A percentile compares a stretch with the other conserved stretches of the same genome.
Evolutionary conservation across 2,113 vertebrate species (phyloP).

Genomic region (Coregonus clupeaformis): DNA sequence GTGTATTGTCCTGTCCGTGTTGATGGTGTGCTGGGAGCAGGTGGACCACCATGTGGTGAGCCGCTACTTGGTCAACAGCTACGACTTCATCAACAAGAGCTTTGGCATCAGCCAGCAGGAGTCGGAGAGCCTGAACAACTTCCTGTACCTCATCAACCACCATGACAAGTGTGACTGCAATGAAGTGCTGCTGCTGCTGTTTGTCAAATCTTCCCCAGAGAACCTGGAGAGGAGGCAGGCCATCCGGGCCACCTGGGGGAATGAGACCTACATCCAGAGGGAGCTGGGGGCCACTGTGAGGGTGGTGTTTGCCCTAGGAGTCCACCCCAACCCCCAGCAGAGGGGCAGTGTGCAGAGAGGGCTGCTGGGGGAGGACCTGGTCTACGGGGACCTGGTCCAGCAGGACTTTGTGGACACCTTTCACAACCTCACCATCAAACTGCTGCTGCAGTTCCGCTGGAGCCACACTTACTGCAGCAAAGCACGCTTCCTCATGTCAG

Average conservation of each 20-base stretch:
- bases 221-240: slow-evolving; percentile 78
- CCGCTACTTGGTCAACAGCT: slow-evolving; percentile 89
- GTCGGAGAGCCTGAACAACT: slow-evolving; percentile 33
- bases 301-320: slow-evolving; percentile 85
- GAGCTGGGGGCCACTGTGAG: slow-evolving; percentile 79
- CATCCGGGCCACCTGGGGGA: slow-evolving; percentile 90
- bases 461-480: slow-evolving; percentile 81
- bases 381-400: slow-evolving; percentile 83
- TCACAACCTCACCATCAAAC: slow-evolving; percentile 89
- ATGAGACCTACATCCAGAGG: slow-evolving; percentile 72
- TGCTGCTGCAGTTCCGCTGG: slow-evolving; percentile 91
- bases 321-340: slow-evolving; percentile 30
- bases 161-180: slow-evolving; percentile 74
- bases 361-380: slow-evolving; percentile 75
- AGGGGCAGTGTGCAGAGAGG: slow-evolving; percentile 61
- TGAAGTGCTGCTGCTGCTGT: slow-evolving; percentile 84
- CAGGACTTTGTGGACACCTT: slow-evolving; percentile 91
- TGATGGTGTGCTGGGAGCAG: slow-evolving; percentile 82
- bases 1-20: slow-evolving; percentile 76
- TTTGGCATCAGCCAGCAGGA: slow-evolving; percentile 68
- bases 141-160: slow-evolving; percentile 85
- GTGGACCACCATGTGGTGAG: slow-evolving; percentile 80
- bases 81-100: slow-evolving; percentile 83
- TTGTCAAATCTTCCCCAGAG: slow-evolving; percentile 87
- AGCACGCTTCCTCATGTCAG: slow-evolving; percentile 90